Evolutionary conservation across 2,113 vertebrate species (phyloP), one percentile per base, ranked within the genome.

Genomic region (Chiloscyllium plagiosum): DNA sequence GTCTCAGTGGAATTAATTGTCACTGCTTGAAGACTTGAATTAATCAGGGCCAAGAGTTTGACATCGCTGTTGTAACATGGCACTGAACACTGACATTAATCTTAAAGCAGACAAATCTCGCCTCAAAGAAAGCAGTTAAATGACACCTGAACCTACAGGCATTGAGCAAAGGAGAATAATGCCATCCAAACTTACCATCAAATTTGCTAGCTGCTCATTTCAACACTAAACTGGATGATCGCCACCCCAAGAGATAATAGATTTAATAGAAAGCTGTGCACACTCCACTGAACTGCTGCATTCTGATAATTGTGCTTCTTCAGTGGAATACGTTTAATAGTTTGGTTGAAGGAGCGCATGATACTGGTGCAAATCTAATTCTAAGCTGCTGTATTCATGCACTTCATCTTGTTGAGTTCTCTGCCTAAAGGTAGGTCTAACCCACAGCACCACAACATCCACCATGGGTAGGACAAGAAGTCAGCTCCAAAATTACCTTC

Each of bases 211-310:
- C 56, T 92, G 87, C 56, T 65, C 56, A 92, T 92, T 65, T 92
- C n/a, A 90, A 90, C 56, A 90, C 2, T 78, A 37, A 80, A 80
- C n/a, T 80, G 87, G 56, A n/a, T n/a, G 56, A 92, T 92, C n/a
- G 17, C 87, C 56, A 92, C 65, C 12, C 15, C 3, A 65, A 92
- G 56, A 65, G 87, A 92, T 65, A 65, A 65, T 61, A n/a, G 56
- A 13, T 92, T 13, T 15, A 61, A 29, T 19, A 15, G 26, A 65
- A 92, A n/a, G 52, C 52, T 19, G 4, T 19, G 29, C 56, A 92
- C 87, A 29, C 65, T 61, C 50, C 13, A 33, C 33, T 65, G 56
- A 92, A 33, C 56, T n/a, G 33, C 26, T 33, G 52, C 29, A 61
- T 92, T 56, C 17, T n/a, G 56, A 65, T 92, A 92, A 65, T 92